These are phyloP conservation scores for Donacobius atricapilla DNA, from an alignment of 2,113 vertebrate species.

Conservation along the genomic window DNA sequence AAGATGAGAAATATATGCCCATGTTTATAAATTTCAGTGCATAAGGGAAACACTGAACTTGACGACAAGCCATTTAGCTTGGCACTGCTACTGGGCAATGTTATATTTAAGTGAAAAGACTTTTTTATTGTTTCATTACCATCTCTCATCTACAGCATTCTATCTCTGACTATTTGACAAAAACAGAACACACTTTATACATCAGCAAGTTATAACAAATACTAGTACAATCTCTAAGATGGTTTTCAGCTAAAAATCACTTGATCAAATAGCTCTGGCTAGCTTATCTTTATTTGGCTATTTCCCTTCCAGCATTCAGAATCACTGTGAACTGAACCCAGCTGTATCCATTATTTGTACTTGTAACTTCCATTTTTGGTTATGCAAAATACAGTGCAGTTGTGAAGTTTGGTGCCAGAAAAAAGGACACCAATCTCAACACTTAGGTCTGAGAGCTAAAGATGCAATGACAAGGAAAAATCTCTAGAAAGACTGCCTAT, in stretches of 20 bases:
- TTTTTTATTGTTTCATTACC: constrained; percentile 12
- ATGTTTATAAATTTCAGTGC: background rate
- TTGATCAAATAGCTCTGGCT: background rate
- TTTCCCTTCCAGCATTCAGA: background rate
- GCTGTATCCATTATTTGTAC: background rate
- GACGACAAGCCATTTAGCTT: background rate
- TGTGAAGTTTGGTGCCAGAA: background rate
- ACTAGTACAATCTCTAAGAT: background rate
- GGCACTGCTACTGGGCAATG: background rate
- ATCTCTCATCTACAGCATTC: background rate
- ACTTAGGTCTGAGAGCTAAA: background rate
- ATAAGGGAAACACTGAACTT: background rate
- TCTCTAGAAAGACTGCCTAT: background rate
- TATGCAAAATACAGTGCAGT: background rate
- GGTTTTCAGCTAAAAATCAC: constrained; percentile 12
- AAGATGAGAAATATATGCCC: background rate
- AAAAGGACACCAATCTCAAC: background rate
- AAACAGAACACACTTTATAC: background rate
- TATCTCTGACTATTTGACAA: background rate
- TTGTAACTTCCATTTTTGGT: background rate
- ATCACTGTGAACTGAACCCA: background rate
- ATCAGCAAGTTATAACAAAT: constrained; percentile 13
- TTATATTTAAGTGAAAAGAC: background rate
- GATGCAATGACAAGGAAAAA: background rate
- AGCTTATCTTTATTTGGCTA: background rate